Base-by-base conservation (phyloP, 2,797 vertebrate species). In the Bradypodion pumilum region DNA sequence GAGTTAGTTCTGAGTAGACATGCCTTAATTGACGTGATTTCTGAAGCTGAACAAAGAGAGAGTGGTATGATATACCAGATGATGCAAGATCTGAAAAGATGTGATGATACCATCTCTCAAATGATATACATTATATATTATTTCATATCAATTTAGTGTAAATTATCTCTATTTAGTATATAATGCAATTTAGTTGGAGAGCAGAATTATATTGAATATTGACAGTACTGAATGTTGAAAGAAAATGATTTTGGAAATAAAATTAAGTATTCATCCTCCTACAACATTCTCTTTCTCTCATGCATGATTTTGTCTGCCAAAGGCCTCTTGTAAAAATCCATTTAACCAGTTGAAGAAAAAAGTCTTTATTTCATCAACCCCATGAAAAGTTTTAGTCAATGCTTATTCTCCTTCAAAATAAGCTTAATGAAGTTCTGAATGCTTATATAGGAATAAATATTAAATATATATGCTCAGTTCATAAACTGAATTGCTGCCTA, bases 391-490 rank as follows among this genome's bases (percentile, higher is more conserved):
- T 37, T 74, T 46, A 78, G 78, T 35, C 69, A n/a, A 63, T 86
- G 60, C 82, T 82, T 27, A 44, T 80, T 87, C 40, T 76, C 66
- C 44, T 83, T 82, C 0, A 49, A 68, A 86, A 85, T 74, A 80
- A 1, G 73, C 52, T 60, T 74, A 85, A 78, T 68, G 69, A 4
- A 78, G 12, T 0, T 74, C 42, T 84, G 59, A 35, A 85, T 91
- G n/a, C n/a, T n/a, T n/a, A n/a, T n/a, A n/a, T n/a, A n/a, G n/a
- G n/a, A n/a, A n/a, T n/a, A n/a, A n/a, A n/a, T n/a, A n/a, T n/a
- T n/a, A n/a, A n/a, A n/a, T 85, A 82, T 37, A 63, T 1, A 2
- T 40, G n/a, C 63, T 13, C 7, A 49, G 32, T 74, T 10, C 27
- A 49, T 15, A 56, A 78, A 44, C n/a, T n/a, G n/a, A n/a, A n/a